These are phyloP conservation scores for Pomatorhinus ruficollis DNA, from an alignment of 2,113 vertebrate species.

Conservation along the genomic window DNA sequence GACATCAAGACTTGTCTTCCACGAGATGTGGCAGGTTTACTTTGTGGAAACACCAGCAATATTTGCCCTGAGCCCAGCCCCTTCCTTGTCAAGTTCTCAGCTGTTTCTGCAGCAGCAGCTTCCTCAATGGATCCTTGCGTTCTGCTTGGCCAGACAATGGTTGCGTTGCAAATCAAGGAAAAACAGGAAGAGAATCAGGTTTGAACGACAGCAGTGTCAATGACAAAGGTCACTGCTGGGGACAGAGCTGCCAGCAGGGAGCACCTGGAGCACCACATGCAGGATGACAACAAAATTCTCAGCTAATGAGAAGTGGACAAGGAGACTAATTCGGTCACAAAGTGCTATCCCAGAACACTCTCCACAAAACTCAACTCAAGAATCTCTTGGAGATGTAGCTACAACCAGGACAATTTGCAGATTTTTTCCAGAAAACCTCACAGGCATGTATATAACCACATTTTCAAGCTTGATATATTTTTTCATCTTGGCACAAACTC, in stretches of 20 bases:
- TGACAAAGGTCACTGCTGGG: not conserved
- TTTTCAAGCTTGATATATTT: not conserved
- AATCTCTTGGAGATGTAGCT: not conserved
- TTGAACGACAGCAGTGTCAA: not conserved
- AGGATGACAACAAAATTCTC: not conserved
- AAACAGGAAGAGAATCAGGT: conserved; percentile 35
- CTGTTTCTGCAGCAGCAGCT: not conserved
- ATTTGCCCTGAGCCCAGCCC: not conserved
- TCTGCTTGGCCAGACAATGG: not conserved
- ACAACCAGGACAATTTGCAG: not conserved
- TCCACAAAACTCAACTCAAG: not conserved
- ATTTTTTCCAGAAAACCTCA: not conserved
- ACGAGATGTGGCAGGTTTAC: not conserved
- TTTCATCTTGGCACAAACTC: not conserved
- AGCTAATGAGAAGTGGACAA: not conserved
- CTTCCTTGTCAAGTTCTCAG: not conserved
- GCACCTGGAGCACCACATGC: not conserved
- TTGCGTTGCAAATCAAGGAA: not conserved
- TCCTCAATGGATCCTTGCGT: not conserved
- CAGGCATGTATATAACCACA: not conserved
- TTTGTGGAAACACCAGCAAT: not conserved
- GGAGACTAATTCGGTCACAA: not conserved
- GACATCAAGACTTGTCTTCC: not conserved
- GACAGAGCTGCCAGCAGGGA: not conserved
- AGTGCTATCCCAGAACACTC: not conserved